Base-by-base conservation (phyloP, 2,113 vertebrate species). In the Megaceryle maxima region DNA sequence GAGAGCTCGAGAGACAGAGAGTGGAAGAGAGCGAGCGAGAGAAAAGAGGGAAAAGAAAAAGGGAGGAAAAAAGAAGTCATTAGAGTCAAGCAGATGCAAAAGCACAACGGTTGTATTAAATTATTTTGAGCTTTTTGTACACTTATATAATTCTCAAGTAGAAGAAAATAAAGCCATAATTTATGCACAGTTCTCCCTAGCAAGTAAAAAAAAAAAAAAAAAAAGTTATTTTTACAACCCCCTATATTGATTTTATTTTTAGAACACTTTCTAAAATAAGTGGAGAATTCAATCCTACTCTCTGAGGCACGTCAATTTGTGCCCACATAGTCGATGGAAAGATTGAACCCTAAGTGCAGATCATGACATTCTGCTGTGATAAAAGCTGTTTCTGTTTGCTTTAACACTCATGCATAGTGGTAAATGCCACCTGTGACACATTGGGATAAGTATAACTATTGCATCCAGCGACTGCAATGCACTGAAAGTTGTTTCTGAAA, bases 371-470 rank as follows among this genome's bases (percentile, higher is more conserved):
- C 97, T 83, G 91, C 97, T 97, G 96, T 95, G 97, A 97, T 97
- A 97, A 97, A 97, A 97, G 97, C 96, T 95, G 97, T 95, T 97
- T 97, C 96, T 97, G 93, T 97, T 97, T 96, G 89, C 93, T 94
- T 96, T 96, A 97, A 95, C 92, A 95, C 87, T 94, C 93, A 89
- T 92, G 92, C 91, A 94, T 87, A 84, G 93, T 83, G 84, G 96
- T 89, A 95, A 97, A 97, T 93, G 89, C 94, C 89, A 89, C 94
- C 67, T 77, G 91, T 94, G 96, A 97, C 81, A 96, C 63, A 51
- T 33, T 80, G 67, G 87, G 76, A 78, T 86, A 94, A 87, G 95
- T 94, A 80, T 92, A 89, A 92, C 96, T 95, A 21, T 88, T 79
- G 79, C 91, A 96, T 51, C 60, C 79, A 86, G 53, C 44, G 56